Conservation (phyloP, 2,888 invertebrate genomes). For the Ferdinandea cuprea region DNA sequence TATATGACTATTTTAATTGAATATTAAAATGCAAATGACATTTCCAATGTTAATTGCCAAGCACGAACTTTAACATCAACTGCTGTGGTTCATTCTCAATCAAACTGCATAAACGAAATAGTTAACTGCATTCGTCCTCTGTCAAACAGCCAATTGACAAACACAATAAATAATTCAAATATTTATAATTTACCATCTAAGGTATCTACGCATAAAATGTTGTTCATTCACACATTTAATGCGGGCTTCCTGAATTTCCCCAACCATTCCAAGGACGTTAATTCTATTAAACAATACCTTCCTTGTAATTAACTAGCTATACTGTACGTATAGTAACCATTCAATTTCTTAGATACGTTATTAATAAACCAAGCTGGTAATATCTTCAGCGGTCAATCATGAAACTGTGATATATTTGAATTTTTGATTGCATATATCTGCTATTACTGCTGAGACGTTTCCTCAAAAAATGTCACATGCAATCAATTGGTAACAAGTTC, state of each 20-base stretch:
- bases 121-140: slow-evolving; percentile 42
- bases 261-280: slow-evolving; percentile 16
- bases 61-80: slow-evolving; percentile 13
- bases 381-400: slow-evolving; percentile 50
- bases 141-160: slow-evolving; percentile 48
- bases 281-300: slow-evolving; percentile 48
- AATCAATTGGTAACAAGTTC: slow-evolving; percentile 19
- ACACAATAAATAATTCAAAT: slow-evolving; percentile 46
- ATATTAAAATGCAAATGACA: slow-evolving; percentile 47
- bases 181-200: slow-evolving; percentile 27
- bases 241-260: background rate
- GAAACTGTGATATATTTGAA: slow-evolving; percentile 20
- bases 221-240: slow-evolving; percentile 39
- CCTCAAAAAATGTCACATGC: slow-evolving; percentile 64
- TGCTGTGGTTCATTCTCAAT: slow-evolving; percentile 5
- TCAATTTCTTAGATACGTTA: slow-evolving; percentile 13
- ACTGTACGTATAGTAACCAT: slow-evolving; percentile 15
- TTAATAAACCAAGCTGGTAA: slow-evolving; percentile 40
- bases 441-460: slow-evolving; percentile 19
- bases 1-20: slow-evolving; percentile 64
- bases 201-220: slow-evolving; percentile 35
- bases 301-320: slow-evolving; percentile 58
- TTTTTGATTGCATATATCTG: slow-evolving; percentile 36
- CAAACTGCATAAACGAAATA: slow-evolving; percentile 46
- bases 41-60: slow-evolving; percentile 39